These are phyloP conservation scores for Gambusia yucatana DNA, from an alignment of 2,797 vertebrate species.

Conservation along the genomic window DNA sequence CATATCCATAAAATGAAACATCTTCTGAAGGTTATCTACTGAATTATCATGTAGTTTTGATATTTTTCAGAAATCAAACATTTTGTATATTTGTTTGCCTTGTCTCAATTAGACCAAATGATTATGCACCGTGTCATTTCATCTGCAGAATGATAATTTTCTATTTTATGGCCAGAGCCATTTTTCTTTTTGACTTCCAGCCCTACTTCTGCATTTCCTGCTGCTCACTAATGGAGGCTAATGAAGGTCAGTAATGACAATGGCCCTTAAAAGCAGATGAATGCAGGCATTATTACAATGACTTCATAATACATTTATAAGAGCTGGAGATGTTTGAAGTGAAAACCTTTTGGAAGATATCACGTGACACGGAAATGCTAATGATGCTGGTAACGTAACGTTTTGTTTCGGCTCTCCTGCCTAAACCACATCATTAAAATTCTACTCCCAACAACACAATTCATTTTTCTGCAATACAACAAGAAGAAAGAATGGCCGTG, in stretches of 20 bases:
- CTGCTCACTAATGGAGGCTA: constrained; percentile 19
- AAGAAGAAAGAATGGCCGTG: neutral
- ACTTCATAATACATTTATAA: constrained; percentile 15
- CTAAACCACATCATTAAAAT: constrained; percentile 27
- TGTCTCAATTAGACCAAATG: constrained; percentile 20
- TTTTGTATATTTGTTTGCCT: constrained; percentile 1
- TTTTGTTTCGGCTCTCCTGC: neutral
- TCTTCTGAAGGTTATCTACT: neutral
- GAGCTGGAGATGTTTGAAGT: neutral
- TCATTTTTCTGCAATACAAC: constrained; percentile 34
- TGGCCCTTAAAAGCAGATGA: constrained; percentile 14
- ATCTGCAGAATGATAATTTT: constrained; percentile 18
- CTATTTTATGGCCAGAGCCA: neutral
- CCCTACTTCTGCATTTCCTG: neutral
- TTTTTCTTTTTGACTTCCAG: constrained; percentile 12
- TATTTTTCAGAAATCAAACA: constrained; percentile 5
- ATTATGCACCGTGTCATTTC: constrained; percentile 11
- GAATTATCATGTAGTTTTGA: neutral
- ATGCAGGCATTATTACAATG: neutral
- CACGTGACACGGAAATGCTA: neutral
- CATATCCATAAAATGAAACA: neutral
- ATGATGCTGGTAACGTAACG: neutral
- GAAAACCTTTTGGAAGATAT: neutral
- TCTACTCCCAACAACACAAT: constrained; percentile 22
- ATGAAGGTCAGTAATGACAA: constrained; percentile 18